Evolutionary conservation across 2,888 invertebrate genomes (phyloP).

Genomic region (Callyntrura guangdongensis): DNA sequence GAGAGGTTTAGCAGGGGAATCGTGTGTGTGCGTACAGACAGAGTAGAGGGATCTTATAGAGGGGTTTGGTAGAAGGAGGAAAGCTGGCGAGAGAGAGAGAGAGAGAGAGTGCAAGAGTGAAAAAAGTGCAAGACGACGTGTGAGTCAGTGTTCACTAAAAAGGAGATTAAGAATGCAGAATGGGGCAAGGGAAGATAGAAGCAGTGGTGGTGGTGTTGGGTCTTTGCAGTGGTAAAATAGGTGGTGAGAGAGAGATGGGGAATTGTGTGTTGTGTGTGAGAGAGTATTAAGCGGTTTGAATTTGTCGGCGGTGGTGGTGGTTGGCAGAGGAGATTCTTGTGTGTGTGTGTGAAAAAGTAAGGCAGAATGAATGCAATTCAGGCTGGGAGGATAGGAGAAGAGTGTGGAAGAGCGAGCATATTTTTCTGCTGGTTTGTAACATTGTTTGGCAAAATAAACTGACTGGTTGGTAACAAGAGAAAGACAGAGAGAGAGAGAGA

Average conservation of each 20-base stretch:
- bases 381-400: not conserved
- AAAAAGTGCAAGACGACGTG: slow-evolving; percentile 19
- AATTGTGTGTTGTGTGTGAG: too few species aligned
- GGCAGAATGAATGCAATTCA: slow-evolving; percentile 13
- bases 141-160: too few species aligned
- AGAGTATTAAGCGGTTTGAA: not conserved
- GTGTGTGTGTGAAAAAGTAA: slow-evolving; percentile 4
- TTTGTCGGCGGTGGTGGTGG: slow-evolving; percentile 31
- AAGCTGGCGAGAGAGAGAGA: too few species aligned
- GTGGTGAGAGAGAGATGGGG: not conserved
- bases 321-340: not conserved
- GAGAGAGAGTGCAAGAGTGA: too few species aligned
- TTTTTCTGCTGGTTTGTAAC: slow-evolving; percentile 21
- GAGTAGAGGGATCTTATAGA: too few species aligned
- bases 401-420: not conserved
- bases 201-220: too few species aligned
- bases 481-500: not conserved
- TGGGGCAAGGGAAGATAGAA: too few species aligned
- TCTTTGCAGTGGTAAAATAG: not conserved
- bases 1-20: too few species aligned
- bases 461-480: not conserved
- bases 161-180: too few species aligned
- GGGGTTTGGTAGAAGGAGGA: too few species aligned
- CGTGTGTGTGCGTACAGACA: too few species aligned
- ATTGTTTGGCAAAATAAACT: not conserved